phyloP scores from a whole-genome alignment of 2,888 invertebrate genomes.

The Nephrotoma appendiculata region DNA sequence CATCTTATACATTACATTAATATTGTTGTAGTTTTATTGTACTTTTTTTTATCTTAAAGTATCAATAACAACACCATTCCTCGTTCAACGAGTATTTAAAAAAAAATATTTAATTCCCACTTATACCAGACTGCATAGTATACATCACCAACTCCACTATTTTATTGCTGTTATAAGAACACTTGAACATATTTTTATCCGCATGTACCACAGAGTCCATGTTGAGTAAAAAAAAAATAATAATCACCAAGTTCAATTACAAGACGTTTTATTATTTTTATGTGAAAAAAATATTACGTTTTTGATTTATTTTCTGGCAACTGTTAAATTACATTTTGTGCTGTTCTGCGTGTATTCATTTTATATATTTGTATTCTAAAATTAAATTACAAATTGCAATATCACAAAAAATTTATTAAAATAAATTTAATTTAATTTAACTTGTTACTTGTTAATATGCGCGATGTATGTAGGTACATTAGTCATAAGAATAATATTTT shows the following conservation, averaged over 20 bases:
- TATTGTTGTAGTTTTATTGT: background rate
- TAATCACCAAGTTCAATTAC: background rate
- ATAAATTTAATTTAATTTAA: background rate
- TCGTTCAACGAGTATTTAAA: background rate
- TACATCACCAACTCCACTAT: background rate
- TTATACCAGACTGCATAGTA: background rate
- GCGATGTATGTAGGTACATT: background rate
- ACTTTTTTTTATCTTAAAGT: background rate
- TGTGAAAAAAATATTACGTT: background rate
- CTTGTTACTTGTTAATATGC: background rate
- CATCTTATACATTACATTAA: background rate
- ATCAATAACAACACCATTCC: background rate
- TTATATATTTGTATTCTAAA: background rate
- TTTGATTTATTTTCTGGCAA: background rate
- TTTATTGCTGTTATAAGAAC: background rate
- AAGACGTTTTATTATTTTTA: background rate
- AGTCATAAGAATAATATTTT: background rate
- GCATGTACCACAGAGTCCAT: background rate
- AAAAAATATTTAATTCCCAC: background rate
- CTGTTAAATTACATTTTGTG: background rate
- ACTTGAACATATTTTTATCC: background rate
- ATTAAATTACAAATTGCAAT: background rate
- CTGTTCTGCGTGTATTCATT: background rate
- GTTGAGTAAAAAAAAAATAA: background rate
- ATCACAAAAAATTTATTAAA: background rate